phyloP scores from a whole-genome alignment of 2,888 invertebrate species.

The Eupithecia exiguata region DNA sequence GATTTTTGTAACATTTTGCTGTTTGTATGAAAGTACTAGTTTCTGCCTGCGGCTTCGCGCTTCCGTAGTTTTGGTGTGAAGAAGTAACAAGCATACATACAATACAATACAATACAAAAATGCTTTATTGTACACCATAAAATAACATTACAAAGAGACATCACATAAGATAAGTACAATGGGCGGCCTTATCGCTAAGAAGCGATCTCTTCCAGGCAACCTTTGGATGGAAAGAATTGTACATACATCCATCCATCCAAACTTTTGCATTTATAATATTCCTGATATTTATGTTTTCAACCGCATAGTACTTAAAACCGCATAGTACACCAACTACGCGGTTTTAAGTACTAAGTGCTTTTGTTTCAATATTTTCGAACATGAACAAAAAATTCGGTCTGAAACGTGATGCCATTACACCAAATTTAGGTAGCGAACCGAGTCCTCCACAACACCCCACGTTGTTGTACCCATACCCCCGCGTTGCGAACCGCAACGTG shows the following conservation, averaged over 20 bases:
- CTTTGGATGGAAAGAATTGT: too few species aligned
- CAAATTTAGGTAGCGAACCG: background rate
- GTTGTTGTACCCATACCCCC: background rate
- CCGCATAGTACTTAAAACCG: background rate
- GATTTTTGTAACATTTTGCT: background rate
- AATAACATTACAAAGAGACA: too few species aligned
- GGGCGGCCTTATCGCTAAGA: too few species aligned
- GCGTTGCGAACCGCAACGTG: background rate
- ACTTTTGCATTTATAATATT: background rate
- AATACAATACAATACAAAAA: too few species aligned
- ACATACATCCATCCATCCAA: too few species aligned
- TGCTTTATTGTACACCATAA: too few species aligned
- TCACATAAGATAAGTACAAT: too few species aligned
- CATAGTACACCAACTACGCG: background rate
- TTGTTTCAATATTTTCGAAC: background rate
- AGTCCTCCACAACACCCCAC: background rate
- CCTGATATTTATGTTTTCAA: background rate
- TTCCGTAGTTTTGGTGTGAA: background rate
- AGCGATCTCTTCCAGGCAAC: too few species aligned
- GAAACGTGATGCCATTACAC: constrained; percentile 11
- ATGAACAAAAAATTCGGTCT: background rate
- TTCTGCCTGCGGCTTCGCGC: background rate
- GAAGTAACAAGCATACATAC: background rate
- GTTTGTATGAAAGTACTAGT: background rate
- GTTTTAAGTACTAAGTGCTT: background rate